phyloP scores from a whole-genome alignment of 2,797 vertebrate genomes.

The Uromys caudimaculatus region DNA sequence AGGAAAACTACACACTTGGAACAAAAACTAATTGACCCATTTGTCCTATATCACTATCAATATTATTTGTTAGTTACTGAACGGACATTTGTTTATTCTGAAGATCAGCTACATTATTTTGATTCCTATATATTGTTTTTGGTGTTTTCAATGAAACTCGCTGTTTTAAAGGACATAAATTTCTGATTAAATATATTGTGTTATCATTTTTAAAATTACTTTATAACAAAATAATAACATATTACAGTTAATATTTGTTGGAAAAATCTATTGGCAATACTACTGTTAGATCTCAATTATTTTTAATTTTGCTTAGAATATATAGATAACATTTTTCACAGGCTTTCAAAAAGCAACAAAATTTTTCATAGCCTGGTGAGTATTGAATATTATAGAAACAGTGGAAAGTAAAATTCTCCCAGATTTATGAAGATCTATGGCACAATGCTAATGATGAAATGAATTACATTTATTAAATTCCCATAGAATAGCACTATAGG shows the following conservation, averaged over 20 bases:
- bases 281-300: not conserved
- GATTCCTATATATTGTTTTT: not conserved
- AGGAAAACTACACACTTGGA: not conserved
- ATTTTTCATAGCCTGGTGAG: not conserved
- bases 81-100: not conserved
- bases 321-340: not conserved
- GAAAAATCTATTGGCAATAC: not conserved
- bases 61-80: not conserved
- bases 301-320: not conserved
- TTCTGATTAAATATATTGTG: not conserved
- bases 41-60: not conserved
- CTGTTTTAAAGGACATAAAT: not conserved
- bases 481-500: not conserved
- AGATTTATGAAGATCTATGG: not conserved
- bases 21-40: constrained; percentile 4
- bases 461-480: not conserved
- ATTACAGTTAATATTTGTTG: not conserved
- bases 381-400: constrained; percentile 2
- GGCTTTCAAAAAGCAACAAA: not conserved
- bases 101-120: not conserved
- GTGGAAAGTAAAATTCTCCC: constrained; percentile 31
- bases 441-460: not conserved
- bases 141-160: not conserved
- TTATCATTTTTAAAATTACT: not conserved
- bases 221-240: not conserved